Evolutionary conservation across 2,888 invertebrate species (phyloP).

Genomic region (Dromius quadrimaculatus): DNA sequence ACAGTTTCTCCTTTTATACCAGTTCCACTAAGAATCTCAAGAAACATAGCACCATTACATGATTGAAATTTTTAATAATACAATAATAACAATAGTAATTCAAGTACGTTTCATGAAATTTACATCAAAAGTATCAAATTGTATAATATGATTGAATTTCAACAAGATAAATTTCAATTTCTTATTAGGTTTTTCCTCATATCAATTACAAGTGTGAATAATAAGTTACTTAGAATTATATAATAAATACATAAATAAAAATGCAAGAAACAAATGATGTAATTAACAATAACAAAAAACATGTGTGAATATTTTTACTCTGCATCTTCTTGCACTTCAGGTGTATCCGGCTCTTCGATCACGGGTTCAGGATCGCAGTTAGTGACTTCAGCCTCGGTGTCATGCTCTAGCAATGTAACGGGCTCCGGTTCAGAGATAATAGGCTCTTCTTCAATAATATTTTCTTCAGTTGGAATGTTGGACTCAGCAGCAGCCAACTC

Average conservation of each 20-base stretch:
- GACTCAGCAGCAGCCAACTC: constrained; percentile 52
- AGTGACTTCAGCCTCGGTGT: too few relatives aligned
- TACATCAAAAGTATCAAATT: too few relatives aligned
- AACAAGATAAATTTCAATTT: too few relatives aligned
- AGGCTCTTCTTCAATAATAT: constrained; percentile 62
- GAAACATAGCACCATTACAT: too few relatives aligned
- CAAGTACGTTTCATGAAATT: too few relatives aligned
- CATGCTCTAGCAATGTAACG: constrained; percentile 60
- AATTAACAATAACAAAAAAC: too few relatives aligned
- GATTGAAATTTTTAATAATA: too few relatives aligned
- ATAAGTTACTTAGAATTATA: constrained; percentile 11
- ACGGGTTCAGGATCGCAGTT: constrained; percentile 62
- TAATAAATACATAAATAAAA: constrained; percentile 37
- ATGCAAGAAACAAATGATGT: constrained; percentile 13
- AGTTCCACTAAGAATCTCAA: too few relatives aligned
- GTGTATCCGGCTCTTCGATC: constrained; percentile 69
- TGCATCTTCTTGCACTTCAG: constrained; percentile 58
- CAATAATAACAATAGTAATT: too few relatives aligned
- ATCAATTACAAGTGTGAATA: neutral
- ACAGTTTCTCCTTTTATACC: too few relatives aligned
- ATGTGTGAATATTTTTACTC: constrained; percentile 52
- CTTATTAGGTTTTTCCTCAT: too few relatives aligned
- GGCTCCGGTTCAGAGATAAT: constrained; percentile 53
- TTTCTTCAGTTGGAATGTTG: constrained; percentile 55
- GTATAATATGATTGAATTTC: too few relatives aligned